Percentiles rank a stretch among this genome's conserved stretches.
These are phyloP conservation scores for Ceuthmochares aereus DNA, from an alignment of 2,113 vertebrate species.

Conservation along the genomic window DNA sequence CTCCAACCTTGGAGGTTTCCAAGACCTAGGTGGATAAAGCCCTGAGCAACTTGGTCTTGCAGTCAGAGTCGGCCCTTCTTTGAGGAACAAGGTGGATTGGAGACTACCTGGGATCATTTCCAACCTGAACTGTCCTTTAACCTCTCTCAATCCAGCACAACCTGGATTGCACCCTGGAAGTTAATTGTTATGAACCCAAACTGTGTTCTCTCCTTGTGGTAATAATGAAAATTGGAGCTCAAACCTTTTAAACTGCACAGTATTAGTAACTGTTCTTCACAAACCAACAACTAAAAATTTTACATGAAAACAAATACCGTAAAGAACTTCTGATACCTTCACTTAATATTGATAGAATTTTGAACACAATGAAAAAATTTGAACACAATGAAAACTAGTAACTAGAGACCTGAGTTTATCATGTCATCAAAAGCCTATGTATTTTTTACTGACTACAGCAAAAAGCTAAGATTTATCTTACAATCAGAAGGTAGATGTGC, in stretches of 20 bases:
- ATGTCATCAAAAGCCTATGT: neutral
- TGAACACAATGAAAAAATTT: neutral
- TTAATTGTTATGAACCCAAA: neutral
- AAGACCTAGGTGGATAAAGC: neutral
- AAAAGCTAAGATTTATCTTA: neutral
- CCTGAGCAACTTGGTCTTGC: neutral
- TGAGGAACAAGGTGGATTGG: neutral
- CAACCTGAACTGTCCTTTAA: neutral
- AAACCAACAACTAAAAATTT: neutral
- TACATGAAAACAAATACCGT: neutral
- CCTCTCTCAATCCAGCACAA: neutral
- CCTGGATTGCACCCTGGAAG: neutral
- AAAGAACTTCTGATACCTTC: neutral
- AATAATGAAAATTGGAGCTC: neutral
- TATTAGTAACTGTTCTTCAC: neutral
- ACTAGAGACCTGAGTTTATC: neutral
- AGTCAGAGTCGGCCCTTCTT: neutral
- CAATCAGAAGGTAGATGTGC: neutral
- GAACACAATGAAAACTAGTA: neutral
- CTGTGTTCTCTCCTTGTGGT: neutral
- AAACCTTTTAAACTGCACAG: neutral
- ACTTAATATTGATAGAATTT: neutral
- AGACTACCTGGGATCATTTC: neutral
- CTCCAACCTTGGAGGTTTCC: neutral
- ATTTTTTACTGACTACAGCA: neutral